Evolutionary conservation across 2,797 vertebrate species (phyloP).

Genomic region (Gobio occitaniae): DNA sequence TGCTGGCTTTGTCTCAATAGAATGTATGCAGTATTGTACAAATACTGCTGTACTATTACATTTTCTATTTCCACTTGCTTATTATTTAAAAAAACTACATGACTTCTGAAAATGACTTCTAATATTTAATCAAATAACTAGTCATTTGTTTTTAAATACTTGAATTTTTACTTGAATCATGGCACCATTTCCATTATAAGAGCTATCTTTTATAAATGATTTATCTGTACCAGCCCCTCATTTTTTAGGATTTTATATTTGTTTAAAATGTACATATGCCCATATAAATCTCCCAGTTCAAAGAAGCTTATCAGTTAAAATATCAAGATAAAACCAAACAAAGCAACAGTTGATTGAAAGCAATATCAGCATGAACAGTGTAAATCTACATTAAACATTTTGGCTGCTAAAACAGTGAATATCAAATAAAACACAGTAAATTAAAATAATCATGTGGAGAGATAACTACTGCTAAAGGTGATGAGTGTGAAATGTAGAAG

Average conservation of each 20-base stretch:
- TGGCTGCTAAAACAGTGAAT: background rate
- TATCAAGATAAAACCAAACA: background rate
- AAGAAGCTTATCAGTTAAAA: background rate
- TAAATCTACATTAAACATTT: background rate
- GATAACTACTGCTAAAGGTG: constrained; percentile 1
- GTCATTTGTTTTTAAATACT: constrained; percentile 2
- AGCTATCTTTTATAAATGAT: background rate
- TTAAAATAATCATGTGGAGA: background rate
- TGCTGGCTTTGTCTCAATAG: background rate
- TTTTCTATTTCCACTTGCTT: background rate
- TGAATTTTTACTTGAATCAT: background rate
- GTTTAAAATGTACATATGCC: background rate
- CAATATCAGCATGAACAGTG: background rate
- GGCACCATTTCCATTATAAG: background rate
- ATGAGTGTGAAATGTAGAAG: constrained; percentile 10
- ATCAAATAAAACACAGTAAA: constrained; percentile 1
- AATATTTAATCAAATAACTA: background rate
- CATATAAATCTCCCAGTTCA: constrained; percentile 13
- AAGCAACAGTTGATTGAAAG: background rate
- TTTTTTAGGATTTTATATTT: background rate
- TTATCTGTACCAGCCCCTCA: background rate
- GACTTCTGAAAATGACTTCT: background rate
- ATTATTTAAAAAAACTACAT: background rate
- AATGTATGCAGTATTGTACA: background rate
- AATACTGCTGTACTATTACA: background rate